phyloP scores from a whole-genome alignment of 2,113 vertebrate species.

The Montifringilla adamsi region DNA sequence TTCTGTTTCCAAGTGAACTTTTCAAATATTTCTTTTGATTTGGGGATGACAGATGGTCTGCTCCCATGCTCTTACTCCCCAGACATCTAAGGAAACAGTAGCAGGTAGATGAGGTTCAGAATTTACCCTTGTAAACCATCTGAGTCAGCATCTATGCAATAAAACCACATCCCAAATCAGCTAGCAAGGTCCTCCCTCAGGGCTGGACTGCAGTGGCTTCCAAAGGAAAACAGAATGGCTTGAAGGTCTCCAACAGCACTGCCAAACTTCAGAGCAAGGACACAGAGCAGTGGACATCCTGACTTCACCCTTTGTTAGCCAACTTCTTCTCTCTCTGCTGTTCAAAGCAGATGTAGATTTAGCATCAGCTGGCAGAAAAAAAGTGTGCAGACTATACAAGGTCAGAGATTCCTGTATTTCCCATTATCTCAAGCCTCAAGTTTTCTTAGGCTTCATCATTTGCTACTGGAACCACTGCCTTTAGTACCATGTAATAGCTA shows the following conservation, averaged over 20 bases:
- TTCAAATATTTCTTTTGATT: neutral
- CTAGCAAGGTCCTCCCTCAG: neutral
- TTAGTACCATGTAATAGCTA: neutral
- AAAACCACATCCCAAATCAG: constrained; percentile 1
- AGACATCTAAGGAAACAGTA: neutral
- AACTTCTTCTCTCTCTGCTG: neutral
- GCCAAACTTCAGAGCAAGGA: neutral
- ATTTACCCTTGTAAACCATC: neutral
- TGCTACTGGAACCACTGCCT: neutral
- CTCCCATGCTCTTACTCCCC: neutral
- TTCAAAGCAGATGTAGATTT: neutral
- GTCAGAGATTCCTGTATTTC: neutral
- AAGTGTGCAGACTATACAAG: neutral
- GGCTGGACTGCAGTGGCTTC: neutral
- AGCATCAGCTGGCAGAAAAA: neutral
- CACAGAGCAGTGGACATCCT: neutral
- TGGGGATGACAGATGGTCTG: neutral
- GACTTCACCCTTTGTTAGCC: neutral
- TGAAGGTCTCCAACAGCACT: neutral
- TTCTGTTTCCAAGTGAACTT: constrained; percentile 1
- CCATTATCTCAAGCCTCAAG: neutral
- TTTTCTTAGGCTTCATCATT: neutral
- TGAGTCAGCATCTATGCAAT: constrained; percentile 8
- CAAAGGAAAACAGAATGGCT: constrained; percentile 1
- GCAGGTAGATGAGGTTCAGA: neutral